Evolutionary conservation across 2,113 vertebrate species (phyloP), one percentile per base, ranked within the genome.

Genomic region (Hepsetus odoe): DNA sequence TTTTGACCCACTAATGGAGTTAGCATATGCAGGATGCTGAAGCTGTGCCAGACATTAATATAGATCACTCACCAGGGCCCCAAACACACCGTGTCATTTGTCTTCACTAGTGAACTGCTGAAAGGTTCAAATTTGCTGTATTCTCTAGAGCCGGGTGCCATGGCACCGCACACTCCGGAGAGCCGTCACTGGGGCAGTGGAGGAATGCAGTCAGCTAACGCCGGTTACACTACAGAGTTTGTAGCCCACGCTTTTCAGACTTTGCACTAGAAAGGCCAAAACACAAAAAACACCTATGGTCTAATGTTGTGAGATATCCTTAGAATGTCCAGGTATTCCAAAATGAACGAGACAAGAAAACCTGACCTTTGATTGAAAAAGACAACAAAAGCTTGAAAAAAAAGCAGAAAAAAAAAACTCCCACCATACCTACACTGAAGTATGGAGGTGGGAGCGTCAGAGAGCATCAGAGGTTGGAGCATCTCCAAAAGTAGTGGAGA

Each of bases 1-100:
- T 86, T 85, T 91, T 88, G 88, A 91, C 93, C 89, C 86, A 80
- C 83, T 93, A 92, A 93, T 92, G 88, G 92, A 91, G 89, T 91
- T 90, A 92, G 90, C 88, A 90, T 91, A 92, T 90, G 90, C 89
- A 88, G 83, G 83, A 74, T 38, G 73, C 82, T 90, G 86, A 85
- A 89, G 85, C 85, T 86, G 89, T 89, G 88, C 88, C 83, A 88
- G 80, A 89, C 90, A 93, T 93, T 93, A 92, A 91, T 92, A 91
- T 88, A 91, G 92, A 91, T 91, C 88, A 90, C 87, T 91, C 89
- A 90, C 87, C 74, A 80, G 90, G 85, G 77, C 86, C 76, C 77
- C 77, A 87, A 89, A 90, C 87, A 91, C 87, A 87, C 86, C 72
- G 82, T 51, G 90, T 89, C 91, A 93, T 94, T 93, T 93, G 91